A percentile compares a stretch with the other conserved stretches of the same genome.
These are phyloP conservation scores for Hemaris fuciformis DNA, from an alignment of 2,888 invertebrate species.

Conservation along the genomic window DNA sequence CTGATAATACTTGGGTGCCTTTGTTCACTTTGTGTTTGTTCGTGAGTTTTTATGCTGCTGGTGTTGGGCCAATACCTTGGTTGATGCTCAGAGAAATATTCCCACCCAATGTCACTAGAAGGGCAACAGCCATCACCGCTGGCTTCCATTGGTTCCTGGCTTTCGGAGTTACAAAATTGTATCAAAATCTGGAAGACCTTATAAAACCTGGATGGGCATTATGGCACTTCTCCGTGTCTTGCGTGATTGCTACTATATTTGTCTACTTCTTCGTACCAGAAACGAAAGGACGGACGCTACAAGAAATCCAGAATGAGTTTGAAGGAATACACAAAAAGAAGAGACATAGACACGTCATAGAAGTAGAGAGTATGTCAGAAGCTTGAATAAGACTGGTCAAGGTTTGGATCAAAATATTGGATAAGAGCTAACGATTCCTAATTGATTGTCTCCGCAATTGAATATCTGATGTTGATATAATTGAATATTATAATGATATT, in stretches of 20 bases:
- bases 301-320: conserved; percentile 80
- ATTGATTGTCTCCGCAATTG: too few relatives aligned
- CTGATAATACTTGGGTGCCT: conserved; percentile 76
- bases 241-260: conserved; percentile 82
- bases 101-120: conserved; percentile 81
- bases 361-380: conserved; percentile 64
- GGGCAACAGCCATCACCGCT: conserved; percentile 85
- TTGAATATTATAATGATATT: neutral
- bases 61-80: conserved; percentile 88
- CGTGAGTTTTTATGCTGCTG: conserved; percentile 83
- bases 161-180: conserved; percentile 83
- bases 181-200: conserved; percentile 79
- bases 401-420: conserved; percentile 17
- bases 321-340: conserved; percentile 67
- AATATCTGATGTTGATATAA: neutral
- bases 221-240: conserved; percentile 84
- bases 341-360: conserved; percentile 71
- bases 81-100: conserved; percentile 86
- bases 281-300: conserved; percentile 81
- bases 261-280: conserved; percentile 86
- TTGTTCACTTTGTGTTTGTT: conserved; percentile 79
- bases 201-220: conserved; percentile 84
- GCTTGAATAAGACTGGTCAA: conserved; percentile 37
- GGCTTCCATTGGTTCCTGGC: conserved; percentile 86
- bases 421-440: too few relatives aligned